Conservation (phyloP, 2,888 invertebrate genomes). For the Leucoptera coffeella region DNA sequence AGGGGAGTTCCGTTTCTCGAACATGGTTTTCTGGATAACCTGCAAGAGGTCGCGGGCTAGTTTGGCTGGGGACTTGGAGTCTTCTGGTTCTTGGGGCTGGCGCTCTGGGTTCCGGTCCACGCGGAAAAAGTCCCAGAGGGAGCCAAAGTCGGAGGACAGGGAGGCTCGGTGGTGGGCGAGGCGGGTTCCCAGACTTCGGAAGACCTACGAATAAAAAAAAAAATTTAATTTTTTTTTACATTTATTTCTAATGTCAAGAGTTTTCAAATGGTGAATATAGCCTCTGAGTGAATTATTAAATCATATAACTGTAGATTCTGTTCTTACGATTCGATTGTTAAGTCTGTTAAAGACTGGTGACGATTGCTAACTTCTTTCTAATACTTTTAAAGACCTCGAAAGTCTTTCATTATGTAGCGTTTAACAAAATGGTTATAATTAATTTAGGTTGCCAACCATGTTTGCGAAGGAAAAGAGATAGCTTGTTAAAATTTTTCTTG, state of each 20-base stretch:
- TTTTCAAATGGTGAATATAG: conserved; percentile 30
- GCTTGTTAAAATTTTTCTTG: too few species aligned
- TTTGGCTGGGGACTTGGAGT: conserved; percentile 25
- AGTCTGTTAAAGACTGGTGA: too few species aligned
- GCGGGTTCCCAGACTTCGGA: conserved; percentile 35
- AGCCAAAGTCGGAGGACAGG: conserved; percentile 34
- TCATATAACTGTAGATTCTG: too few species aligned
- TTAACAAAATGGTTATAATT: too few species aligned
- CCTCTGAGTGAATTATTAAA: conserved; percentile 25
- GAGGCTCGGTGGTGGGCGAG: conserved; percentile 39
- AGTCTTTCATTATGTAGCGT: too few species aligned
- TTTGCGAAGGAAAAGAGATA: conserved; percentile 28
- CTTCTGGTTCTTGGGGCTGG: conserved; percentile 14
- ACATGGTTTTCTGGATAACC: conserved; percentile 41
- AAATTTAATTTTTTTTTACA: conserved; percentile 32
- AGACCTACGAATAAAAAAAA: conserved; percentile 19
- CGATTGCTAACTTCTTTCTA: too few species aligned
- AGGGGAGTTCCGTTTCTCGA: conserved; percentile 20
- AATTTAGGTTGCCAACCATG: conserved; percentile 13
- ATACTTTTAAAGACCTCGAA: too few species aligned
- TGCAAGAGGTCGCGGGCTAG: conserved; percentile 37
- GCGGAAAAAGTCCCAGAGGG: conserved; percentile 39
- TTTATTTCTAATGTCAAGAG: conserved; percentile 34
- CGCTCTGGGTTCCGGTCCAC: conserved; percentile 25
- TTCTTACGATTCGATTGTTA: too few species aligned